phyloP scores from a whole-genome alignment of 2,888 invertebrate genomes.

The Apodemia mormo region DNA sequence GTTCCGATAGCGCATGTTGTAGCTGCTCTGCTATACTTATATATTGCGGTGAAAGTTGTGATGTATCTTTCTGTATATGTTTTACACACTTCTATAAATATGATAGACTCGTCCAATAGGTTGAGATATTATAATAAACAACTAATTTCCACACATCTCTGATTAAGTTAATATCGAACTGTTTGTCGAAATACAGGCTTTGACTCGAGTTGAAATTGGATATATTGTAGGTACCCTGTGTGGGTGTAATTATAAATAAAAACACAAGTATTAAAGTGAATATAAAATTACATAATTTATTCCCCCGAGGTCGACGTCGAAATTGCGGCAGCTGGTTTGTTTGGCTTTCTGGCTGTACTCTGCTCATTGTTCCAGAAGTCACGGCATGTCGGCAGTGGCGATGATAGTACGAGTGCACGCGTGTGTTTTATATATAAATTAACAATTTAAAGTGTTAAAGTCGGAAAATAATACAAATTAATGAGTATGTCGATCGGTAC shows the following conservation, averaged over 20 bases:
- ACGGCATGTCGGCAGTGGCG: too few relatives aligned
- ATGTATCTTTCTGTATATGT: slow-evolving; percentile 5
- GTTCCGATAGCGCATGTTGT: slow-evolving; percentile 20
- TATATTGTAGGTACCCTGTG: slow-evolving; percentile 12
- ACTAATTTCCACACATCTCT: slow-evolving; percentile 20
- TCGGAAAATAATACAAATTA: too few relatives aligned
- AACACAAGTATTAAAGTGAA: background rate
- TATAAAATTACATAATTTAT: slow-evolving; percentile 20
- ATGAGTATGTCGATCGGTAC: too few relatives aligned
- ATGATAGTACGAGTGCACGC: too few relatives aligned
- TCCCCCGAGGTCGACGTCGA: background rate
- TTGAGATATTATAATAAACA: slow-evolving; percentile 24
- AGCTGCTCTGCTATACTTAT: slow-evolving; percentile 11
- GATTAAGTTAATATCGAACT: slow-evolving; percentile 15
- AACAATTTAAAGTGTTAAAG: too few relatives aligned
- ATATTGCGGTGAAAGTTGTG: background rate
- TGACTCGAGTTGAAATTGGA: slow-evolving; percentile 19
- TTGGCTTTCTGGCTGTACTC: too few relatives aligned
- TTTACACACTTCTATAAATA: slow-evolving; percentile 13
- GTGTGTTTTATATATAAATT: too few relatives aligned
- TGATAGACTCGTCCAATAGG: slow-evolving; percentile 18
- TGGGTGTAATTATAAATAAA: slow-evolving; percentile 2
- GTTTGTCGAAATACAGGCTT: slow-evolving; percentile 17
- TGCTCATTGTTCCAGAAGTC: background rate
- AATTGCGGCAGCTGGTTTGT: too few relatives aligned